Percentiles rank a stretch among this genome's conserved stretches.
These are phyloP conservation scores for Perdix hodgsoniae DNA, from an alignment of 2,797 vertebrate species.

Conservation along the genomic window DNA sequence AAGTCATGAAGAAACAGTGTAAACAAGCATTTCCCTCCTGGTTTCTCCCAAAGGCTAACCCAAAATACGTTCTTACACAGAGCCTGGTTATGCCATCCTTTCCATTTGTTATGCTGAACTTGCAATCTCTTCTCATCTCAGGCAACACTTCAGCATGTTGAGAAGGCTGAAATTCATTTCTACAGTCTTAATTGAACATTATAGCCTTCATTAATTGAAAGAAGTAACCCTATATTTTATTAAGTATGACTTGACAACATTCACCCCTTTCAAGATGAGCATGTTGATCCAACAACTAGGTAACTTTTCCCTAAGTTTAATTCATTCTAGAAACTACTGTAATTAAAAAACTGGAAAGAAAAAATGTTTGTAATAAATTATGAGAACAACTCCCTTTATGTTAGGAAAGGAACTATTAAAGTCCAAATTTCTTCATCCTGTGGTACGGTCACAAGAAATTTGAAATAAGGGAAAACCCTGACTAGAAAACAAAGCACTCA, in stretches of 20 bases:
- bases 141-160: neutral
- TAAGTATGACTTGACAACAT: neutral
- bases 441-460: neutral
- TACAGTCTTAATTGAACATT: neutral
- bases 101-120: neutral
- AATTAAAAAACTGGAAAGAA: neutral
- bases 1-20: neutral
- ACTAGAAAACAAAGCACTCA: neutral
- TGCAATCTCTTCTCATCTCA: neutral
- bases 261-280: accelerated
- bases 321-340: neutral
- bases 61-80: accelerated
- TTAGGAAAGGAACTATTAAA: neutral
- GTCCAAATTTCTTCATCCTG: neutral
- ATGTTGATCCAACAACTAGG: neutral
- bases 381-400: neutral
- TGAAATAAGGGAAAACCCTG: neutral
- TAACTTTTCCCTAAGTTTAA: neutral
- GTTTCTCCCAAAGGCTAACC: neutral
- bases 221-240: neutral
- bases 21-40: neutral
- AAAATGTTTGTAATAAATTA: neutral
- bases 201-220: neutral
- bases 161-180: neutral
- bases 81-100: neutral